phyloP scores from a whole-genome alignment of 2,113 vertebrate species.

The Lynx canadensis region DNA sequence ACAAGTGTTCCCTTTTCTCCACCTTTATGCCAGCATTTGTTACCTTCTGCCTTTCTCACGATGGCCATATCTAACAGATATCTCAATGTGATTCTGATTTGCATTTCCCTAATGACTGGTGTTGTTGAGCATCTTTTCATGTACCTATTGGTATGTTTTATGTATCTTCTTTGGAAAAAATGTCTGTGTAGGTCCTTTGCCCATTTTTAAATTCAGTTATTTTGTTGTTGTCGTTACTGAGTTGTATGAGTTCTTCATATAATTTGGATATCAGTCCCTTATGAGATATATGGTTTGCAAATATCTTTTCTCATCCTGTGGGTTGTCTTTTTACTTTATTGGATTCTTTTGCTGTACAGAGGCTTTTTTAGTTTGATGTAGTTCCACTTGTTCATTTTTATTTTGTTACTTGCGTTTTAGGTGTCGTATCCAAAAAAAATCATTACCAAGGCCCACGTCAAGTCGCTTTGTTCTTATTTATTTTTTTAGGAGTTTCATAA shows the following conservation, averaged over 20 bases:
- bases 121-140: neutral
- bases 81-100: neutral
- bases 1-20: neutral
- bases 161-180: neutral
- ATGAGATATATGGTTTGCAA: neutral
- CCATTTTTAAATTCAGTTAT: neutral
- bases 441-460: neutral
- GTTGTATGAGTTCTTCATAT: neutral
- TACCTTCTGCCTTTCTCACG: neutral
- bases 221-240: neutral
- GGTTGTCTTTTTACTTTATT: neutral
- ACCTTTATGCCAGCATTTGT: neutral
- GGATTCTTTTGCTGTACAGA: neutral
- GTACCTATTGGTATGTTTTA: neutral
- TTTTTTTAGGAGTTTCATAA: neutral
- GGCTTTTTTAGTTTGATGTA: neutral
- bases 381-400: neutral
- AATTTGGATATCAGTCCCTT: neutral
- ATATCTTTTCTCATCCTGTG: neutral
- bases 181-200: neutral
- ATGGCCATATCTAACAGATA: neutral
- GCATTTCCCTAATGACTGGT: neutral
- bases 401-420: neutral
- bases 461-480: neutral
- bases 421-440: neutral